Percentiles rank a stretch among this genome's conserved stretches.
These are phyloP conservation scores for Charanyca ferruginea DNA, from an alignment of 2,888 invertebrate species.

Conservation along the genomic window DNA sequence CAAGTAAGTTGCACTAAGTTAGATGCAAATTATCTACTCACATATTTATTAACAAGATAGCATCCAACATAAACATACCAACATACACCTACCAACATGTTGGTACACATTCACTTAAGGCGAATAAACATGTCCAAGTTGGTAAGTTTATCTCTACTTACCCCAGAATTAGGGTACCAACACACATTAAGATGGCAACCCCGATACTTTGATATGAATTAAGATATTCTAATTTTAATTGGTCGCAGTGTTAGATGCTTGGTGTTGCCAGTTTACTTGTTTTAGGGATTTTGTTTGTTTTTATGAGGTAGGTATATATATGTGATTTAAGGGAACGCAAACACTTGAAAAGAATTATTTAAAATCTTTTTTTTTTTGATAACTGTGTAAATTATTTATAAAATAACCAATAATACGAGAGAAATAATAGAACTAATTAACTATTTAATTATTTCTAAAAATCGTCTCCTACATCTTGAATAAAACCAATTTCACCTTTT, in stretches of 20 bases:
- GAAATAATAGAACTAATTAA: too few species aligned
- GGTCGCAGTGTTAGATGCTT: conserved; percentile 70
- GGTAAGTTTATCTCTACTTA: conserved; percentile 84
- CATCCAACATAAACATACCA: conserved; percentile 42
- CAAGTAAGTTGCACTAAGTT: not conserved
- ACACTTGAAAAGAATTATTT: not conserved
- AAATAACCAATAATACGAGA: too few species aligned
- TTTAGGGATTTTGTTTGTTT: conserved; percentile 51
- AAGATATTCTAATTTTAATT: conserved; percentile 94
- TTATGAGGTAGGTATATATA: not conserved
- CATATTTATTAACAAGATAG: conserved; percentile 49
- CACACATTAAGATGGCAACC: conserved; percentile 90
- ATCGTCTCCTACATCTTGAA: too few species aligned
- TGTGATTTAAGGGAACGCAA: not conserved
- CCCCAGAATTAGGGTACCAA: conserved; percentile 88
- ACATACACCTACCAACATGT: conserved; percentile 43
- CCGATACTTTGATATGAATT: conserved; percentile 92
- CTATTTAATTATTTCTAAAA: too few species aligned
- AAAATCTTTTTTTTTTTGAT: too few species aligned
- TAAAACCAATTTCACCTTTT: too few species aligned
- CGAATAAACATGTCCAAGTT: conserved; percentile 87
- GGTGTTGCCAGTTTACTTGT: conserved; percentile 70
- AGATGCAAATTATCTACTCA: conserved; percentile 28
- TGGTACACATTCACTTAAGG: conserved; percentile 82
- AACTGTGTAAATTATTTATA: too few species aligned